These are phyloP conservation scores for Neotoma lepida DNA, from an alignment of 2,113 vertebrate species.

Conservation along the genomic window DNA sequence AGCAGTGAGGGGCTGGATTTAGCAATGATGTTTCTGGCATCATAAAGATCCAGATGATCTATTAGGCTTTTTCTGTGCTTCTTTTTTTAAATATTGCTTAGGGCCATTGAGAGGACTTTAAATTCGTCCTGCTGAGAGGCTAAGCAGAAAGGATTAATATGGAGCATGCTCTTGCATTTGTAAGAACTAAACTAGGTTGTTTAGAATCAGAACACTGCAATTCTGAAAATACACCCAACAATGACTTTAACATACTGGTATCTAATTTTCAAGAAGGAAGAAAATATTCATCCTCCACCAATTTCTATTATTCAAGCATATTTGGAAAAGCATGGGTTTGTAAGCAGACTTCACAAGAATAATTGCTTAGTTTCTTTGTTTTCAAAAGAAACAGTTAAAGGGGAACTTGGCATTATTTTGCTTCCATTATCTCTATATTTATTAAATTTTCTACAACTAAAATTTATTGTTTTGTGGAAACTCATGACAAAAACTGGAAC, in stretches of 20 bases:
- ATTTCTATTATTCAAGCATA: slow-evolving; percentile 57
- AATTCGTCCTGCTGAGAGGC: slow-evolving; percentile 65
- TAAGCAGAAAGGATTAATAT: slow-evolving; percentile 66
- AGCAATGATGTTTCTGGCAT: slow-evolving; percentile 47
- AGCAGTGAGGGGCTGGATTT: neutral
- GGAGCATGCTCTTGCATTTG: slow-evolving; percentile 62
- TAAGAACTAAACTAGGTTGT: slow-evolving; percentile 65
- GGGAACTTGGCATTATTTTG: neutral
- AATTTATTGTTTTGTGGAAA: slow-evolving; percentile 23
- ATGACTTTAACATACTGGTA: slow-evolving; percentile 47
- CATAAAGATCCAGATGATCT: slow-evolving; percentile 50
- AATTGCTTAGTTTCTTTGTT: slow-evolving; percentile 55
- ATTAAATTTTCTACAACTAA: slow-evolving; percentile 33
- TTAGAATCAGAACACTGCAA: slow-evolving; percentile 56
- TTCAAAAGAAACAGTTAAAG: neutral
- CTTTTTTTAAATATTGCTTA: slow-evolving; percentile 59
- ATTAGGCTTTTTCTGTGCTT: slow-evolving; percentile 62
- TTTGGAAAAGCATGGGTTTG: slow-evolving; percentile 20
- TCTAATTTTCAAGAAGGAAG: slow-evolving; percentile 4
- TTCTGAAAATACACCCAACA: slow-evolving; percentile 19
- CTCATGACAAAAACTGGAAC: slow-evolving; percentile 31
- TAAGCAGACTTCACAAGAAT: slow-evolving; percentile 14
- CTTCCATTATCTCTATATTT: neutral
- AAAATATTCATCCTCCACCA: slow-evolving; percentile 27
- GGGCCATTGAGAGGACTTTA: slow-evolving; percentile 59